phyloP scores from a whole-genome alignment of 2,888 invertebrate species.

The Mesorhabditis belari region DNA sequence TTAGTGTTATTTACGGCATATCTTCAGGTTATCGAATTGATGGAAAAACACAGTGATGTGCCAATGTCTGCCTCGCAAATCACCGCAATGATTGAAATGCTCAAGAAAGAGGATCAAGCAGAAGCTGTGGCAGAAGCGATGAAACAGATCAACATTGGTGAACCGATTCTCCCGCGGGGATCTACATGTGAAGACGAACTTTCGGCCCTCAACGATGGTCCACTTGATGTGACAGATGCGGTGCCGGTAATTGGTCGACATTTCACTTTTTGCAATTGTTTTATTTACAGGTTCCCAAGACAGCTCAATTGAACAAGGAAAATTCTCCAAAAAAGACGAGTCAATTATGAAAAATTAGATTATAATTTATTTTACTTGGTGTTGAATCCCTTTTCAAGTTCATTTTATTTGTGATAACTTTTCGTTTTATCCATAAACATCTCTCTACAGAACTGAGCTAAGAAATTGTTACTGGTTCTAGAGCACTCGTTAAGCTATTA shows the following conservation, averaged over 20 bases:
- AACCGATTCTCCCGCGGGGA: background rate
- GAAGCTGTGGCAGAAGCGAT: background rate
- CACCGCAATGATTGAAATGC: conserved; percentile 33
- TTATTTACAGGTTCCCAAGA: too few relatives aligned
- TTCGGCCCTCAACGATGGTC: background rate
- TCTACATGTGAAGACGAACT: background rate
- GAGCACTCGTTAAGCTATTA: too few relatives aligned
- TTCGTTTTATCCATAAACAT: too few relatives aligned
- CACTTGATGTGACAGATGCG: background rate
- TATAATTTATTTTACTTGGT: too few relatives aligned
- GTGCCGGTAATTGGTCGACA: background rate
- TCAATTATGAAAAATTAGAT: too few relatives aligned
- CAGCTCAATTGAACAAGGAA: too few relatives aligned
- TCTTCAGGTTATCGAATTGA: conserved; percentile 31
- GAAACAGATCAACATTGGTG: conserved; percentile 2
- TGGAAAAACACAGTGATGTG: conserved; percentile 39
- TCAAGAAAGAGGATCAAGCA: conserved; percentile 11
- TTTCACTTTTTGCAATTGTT: background rate
- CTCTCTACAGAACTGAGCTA: too few relatives aligned
- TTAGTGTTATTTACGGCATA: background rate
- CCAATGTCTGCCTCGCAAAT: conserved; percentile 32
- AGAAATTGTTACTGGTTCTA: too few relatives aligned
- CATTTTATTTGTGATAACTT: too few relatives aligned
- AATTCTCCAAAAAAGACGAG: too few relatives aligned
- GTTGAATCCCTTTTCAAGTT: too few relatives aligned